Evolutionary conservation across 2,888 invertebrate genomes (phyloP), one percentile per base, ranked within the genome.

Genomic region (Cantharis lateralis): DNA sequence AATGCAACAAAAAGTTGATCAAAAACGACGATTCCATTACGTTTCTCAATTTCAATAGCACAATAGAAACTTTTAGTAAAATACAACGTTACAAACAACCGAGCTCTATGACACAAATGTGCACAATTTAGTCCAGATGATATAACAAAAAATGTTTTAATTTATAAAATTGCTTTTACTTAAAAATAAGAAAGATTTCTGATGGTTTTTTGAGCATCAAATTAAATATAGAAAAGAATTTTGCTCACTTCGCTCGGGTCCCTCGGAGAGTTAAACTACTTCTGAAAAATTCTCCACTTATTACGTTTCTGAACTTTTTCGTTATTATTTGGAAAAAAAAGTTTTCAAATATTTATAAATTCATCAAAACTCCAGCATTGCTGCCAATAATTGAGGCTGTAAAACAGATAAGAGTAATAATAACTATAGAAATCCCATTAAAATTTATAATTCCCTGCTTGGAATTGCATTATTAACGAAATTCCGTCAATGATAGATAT

Each of bases 171-270:
- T 48, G n/a, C 48, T 48, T 48, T 48, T 48, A 48, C 48, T 48
- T 48, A 48, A 80, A 83, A 82, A 84, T 83, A 84, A 83, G 84
- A 82, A 83, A 83, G 82, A 81, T 81, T 78, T 78, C 78, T 79
- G 80, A 80, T 79, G 80, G 80, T 78, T 80, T 69, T 73, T 81
- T 80, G 81, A 82, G 82, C 82, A 84, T 84, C 83, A 82, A 85
- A 85, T 85, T 84, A 86, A 85, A 85, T 85, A 85, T 85, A 86
- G 84, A 85, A 85, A 85, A 85, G 85, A 84, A 84, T 85, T 85
- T 81, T 82, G 82, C 77, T 79, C 77, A 82, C 78, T 48, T n/a
- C 48, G 48, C 48, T 48, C n/a, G 79, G 79, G 79, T 80, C 79
- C 84, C 83, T 77, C 71, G 61, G 83, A 81, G 82, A 80, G 81